A percentile compares a stretch with the other conserved stretches of the same genome.
phyloP scores from a whole-genome alignment of 2,888 invertebrate species.

The Frankliniella intonsa region DNA sequence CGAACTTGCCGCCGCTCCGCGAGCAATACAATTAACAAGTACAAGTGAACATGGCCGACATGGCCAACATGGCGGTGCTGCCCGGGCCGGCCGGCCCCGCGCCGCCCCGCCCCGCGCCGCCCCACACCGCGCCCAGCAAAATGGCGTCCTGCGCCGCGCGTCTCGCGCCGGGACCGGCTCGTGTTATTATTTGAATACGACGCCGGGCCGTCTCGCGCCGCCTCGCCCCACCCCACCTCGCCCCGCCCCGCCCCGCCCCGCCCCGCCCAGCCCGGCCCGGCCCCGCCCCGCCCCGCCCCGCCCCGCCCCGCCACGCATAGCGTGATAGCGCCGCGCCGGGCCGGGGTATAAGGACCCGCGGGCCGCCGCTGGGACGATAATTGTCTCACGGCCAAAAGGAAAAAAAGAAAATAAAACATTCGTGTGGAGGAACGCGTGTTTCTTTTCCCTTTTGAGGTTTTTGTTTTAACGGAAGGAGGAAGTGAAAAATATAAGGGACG shows the following conservation, averaged over 20 bases:
- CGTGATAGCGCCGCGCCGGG: no score
- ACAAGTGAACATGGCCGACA: slow-evolving; percentile 23
- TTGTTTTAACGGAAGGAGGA: no score
- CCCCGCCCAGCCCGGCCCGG: background rate
- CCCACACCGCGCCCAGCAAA: background rate
- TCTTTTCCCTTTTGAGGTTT: no score
- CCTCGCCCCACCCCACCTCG: background rate
- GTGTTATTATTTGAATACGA: no score
- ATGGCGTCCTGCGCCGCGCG: background rate
- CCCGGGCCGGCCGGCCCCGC: background rate
- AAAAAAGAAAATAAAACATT: no score
- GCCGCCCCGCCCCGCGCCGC: background rate
- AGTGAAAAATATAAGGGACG: no score
- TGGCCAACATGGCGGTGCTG: background rate
- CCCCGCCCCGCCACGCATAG: no score
- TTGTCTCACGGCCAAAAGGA: no score
- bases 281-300: background rate
- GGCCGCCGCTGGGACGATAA: no score
- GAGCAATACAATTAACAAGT: slow-evolving; percentile 24
- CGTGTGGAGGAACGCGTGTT: no score
- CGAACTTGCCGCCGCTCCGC: background rate
- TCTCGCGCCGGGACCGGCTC: background rate
- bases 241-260: background rate
- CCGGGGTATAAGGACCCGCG: no score
- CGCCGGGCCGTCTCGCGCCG: slow-evolving; percentile 1